Conservation (phyloP, 2,797 vertebrate species). For the Liasis olivaceus region DNA sequence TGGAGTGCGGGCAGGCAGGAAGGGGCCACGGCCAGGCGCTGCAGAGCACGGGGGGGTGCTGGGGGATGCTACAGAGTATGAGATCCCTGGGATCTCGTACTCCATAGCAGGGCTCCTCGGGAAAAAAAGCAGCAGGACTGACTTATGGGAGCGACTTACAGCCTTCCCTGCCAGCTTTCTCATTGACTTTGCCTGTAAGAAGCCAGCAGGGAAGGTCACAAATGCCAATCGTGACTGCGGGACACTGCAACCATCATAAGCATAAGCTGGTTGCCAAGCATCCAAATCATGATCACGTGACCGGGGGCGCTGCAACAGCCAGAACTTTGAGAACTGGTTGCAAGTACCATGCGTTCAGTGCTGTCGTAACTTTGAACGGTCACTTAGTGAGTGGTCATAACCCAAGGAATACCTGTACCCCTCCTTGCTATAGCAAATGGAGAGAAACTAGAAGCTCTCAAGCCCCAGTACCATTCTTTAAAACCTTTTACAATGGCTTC, state of each 20-base stretch:
- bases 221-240: not conserved
- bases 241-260: not conserved
- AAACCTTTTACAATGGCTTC: not conserved
- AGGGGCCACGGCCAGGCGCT: not conserved
- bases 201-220: not conserved
- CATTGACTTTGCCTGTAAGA: not conserved
- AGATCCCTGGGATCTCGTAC: not conserved
- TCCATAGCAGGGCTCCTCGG: not conserved
- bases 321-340: not conserved
- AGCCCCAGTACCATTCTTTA: not conserved
- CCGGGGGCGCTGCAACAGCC: not conserved
- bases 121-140: not conserved
- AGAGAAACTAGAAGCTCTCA: not conserved
- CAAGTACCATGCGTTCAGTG: not conserved
- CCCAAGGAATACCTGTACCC: no score
- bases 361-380: not conserved
- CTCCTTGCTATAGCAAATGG: not conserved
- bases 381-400: not conserved
- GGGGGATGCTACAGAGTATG: not conserved
- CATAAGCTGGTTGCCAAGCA: not conserved
- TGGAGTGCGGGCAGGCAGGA: not conserved
- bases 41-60: not conserved
- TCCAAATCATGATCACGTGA: not conserved
- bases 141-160: not conserved
- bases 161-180: not conserved